phyloP scores from a whole-genome alignment of 2,888 invertebrate species.

The Agriopis leucophaearia region DNA sequence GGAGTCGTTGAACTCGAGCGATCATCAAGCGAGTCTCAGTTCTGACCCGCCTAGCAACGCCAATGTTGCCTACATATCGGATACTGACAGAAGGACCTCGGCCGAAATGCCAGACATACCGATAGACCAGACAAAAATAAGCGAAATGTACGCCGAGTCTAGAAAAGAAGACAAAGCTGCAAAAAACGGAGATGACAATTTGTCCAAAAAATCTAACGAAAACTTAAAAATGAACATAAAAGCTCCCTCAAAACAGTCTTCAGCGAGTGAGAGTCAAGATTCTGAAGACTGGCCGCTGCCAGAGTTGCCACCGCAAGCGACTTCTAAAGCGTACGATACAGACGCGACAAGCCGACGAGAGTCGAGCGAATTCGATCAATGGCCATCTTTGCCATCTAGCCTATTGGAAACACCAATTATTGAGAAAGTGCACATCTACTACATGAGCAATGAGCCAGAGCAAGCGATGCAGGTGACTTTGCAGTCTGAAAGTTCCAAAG shows the following conservation, averaged over 20 bases:
- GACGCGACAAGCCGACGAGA: constrained; percentile 67
- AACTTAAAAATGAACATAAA: constrained; percentile 59
- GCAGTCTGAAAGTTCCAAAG: constrained; percentile 88
- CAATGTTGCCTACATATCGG: constrained; percentile 91
- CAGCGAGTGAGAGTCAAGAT: constrained; percentile 89
- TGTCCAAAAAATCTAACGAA: constrained; percentile 62
- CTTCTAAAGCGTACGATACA: constrained; percentile 58
- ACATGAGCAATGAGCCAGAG: constrained; percentile 91
- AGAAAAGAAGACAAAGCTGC: constrained; percentile 76
- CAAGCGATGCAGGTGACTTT: constrained; percentile 92
- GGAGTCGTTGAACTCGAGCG: constrained; percentile 93
- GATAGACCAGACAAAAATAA: constrained; percentile 89
- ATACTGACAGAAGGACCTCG: constrained; percentile 92
- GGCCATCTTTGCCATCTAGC: constrained; percentile 93
- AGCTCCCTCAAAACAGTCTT: constrained; percentile 74
- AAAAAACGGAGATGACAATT: constrained; percentile 59
- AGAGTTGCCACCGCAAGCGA: constrained; percentile 88
- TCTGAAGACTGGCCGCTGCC: constrained; percentile 92
- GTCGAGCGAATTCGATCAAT: constrained; percentile 91
- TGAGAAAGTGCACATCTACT: constrained; percentile 93
- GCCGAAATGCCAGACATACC: constrained; percentile 95
- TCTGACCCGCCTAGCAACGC: constrained; percentile 93
- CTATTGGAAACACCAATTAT: constrained; percentile 90
- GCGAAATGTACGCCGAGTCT: constrained; percentile 85
- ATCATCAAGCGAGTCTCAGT: constrained; percentile 94